These are phyloP conservation scores for Barnardius zonarius DNA, from an alignment of 2,113 vertebrate genomes.

Conservation along the genomic window DNA sequence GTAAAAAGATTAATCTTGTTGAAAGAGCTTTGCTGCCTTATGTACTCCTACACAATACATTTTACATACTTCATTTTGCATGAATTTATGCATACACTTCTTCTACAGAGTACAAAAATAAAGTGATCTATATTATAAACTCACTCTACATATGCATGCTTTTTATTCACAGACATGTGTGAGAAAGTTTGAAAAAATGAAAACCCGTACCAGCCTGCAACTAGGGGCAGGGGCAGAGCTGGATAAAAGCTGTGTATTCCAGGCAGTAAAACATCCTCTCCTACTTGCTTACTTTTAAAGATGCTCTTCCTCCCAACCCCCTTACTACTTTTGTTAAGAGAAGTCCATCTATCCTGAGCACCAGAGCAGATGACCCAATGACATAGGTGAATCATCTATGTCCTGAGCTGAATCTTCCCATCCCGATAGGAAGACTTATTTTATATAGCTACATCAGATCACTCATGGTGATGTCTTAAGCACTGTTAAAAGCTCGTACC, in stretches of 20 bases:
- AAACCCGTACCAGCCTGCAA: background rate
- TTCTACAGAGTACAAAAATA: slow-evolving; percentile 51
- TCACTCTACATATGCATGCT: slow-evolving; percentile 54
- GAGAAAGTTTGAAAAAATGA: slow-evolving; percentile 53
- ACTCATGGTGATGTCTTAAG: background rate
- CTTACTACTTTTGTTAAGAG: background rate
- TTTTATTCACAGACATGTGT: slow-evolving; percentile 42
- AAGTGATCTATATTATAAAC: slow-evolving; percentile 61
- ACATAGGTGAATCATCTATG: background rate
- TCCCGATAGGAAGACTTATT: background rate
- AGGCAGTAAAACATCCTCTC: background rate
- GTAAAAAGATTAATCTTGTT: slow-evolving; percentile 57
- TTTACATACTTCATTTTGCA: slow-evolving; percentile 66
- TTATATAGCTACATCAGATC: background rate
- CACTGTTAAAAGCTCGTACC: rapidly evolving
- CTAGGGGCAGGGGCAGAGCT: background rate
- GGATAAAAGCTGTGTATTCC: background rate
- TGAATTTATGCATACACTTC: slow-evolving; percentile 59
- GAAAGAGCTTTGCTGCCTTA: slow-evolving; percentile 47
- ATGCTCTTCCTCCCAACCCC: background rate
- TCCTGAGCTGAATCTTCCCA: background rate
- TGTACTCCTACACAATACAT: slow-evolving; percentile 57
- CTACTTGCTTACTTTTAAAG: background rate
- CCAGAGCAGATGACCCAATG: background rate
- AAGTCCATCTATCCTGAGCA: background rate